phyloP scores from a whole-genome alignment of 2,888 invertebrate species.

The Drosophila neotestacea region DNA sequence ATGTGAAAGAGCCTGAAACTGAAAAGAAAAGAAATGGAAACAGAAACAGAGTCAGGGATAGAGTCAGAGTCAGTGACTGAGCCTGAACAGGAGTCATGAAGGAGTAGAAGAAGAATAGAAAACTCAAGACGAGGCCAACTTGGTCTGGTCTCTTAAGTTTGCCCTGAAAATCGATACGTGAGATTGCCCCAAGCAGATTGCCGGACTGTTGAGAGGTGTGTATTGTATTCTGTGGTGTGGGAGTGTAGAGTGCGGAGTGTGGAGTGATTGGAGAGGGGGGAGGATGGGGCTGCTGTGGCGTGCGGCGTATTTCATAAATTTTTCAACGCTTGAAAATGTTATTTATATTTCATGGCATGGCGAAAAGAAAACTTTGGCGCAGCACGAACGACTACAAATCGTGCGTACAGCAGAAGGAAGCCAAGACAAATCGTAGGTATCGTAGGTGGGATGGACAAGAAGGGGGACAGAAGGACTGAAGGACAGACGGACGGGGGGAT shows the following conservation, averaged over 20 bases:
- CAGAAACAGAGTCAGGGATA: constrained; percentile 1
- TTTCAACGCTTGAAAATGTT: constrained; percentile 79
- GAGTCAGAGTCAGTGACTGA: too few species aligned
- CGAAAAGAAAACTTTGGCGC: constrained; percentile 75
- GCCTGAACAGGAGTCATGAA: too few species aligned
- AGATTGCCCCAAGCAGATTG: constrained; percentile 53
- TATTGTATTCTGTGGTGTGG: neutral
- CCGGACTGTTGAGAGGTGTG: constrained; percentile 16
- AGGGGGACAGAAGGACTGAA: neutral
- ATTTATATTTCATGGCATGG: constrained; percentile 80
- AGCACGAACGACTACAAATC: constrained; percentile 79
- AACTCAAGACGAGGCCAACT: constrained; percentile 35
- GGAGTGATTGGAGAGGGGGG: neutral
- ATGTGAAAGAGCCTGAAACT: constrained; percentile 51
- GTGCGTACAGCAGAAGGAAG: constrained; percentile 66
- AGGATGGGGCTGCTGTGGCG: constrained; percentile 25
- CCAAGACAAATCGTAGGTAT: constrained; percentile 51
- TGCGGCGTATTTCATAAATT: constrained; percentile 78
- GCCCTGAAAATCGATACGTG: constrained; percentile 74
- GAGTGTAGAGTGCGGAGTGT: too few species aligned
- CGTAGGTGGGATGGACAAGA: neutral
- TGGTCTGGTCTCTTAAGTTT: constrained; percentile 47
- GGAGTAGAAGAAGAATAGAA: constrained; percentile 12
- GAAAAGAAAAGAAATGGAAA: neutral
- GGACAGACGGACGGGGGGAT: neutral